Base-by-base conservation (phyloP, 2,113 vertebrate species). In the Elaphurus davidianus region DNA sequence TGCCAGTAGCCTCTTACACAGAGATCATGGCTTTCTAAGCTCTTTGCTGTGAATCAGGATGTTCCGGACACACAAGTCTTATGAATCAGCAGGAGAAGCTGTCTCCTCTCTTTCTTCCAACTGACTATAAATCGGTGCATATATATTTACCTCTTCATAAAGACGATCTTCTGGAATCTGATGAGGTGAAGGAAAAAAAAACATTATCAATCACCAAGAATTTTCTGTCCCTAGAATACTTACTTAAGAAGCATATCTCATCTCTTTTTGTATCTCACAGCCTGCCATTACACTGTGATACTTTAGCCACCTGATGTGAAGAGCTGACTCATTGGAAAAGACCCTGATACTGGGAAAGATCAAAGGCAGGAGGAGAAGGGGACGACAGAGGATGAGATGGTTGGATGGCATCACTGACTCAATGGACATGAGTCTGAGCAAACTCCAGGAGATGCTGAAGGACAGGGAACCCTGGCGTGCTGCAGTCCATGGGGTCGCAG, bases 71-170 rank as follows among this genome's bases (percentile, higher is more conserved):
- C 6, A 12, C 7, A 17, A 71, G 93, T 62, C 84, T 95, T 91
- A 98, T 1, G 33, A 91, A n/a, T 86, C 88, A 23, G 10, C 4
- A 0, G 88, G 96, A 71, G 96, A n/a, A 76, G 87, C 1, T 1
- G 1, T 0, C 52, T 98, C 82, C 6, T 0, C 28, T 93, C 15
- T 54, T 0, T 64, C 86, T 91, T 98, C 98, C 89, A 98, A 71
- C 30, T 97, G 97, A 88, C 97, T 97, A 83, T 98, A 98, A 96
- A 94, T 98, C 0, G 98, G 96, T 23, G 98, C 82, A 81, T 98
- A 97, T 89, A 97, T 71, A 17, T 96, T 96, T 84, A 98, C 60
- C 93, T 98, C 98, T 97, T 98, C 98, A 98, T 98, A 98, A 91
- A 98, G 93, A 55, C 93, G 25, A 36, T 98, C 98, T 17, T 97